Conservation (phyloP, 2,113 vertebrate species). For the Colaptes auratus region DNA sequence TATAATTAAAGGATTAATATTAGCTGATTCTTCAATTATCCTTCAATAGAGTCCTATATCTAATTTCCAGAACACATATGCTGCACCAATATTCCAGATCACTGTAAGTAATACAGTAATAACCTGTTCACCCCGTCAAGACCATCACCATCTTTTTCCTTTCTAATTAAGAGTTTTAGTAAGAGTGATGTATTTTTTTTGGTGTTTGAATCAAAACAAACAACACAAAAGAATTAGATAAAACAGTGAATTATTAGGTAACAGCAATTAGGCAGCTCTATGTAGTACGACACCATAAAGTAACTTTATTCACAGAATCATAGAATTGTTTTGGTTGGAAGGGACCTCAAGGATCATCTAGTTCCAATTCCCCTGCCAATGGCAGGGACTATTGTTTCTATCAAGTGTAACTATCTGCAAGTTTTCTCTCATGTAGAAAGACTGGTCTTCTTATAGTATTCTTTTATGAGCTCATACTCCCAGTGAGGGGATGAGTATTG, state of each 20-base stretch:
- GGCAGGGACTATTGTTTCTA: too few species aligned
- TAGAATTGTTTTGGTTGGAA: too few species aligned
- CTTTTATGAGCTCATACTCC: too few species aligned
- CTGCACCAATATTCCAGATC: not conserved
- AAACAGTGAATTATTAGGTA: not conserved
- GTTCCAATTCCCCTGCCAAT: too few species aligned
- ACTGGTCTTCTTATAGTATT: too few species aligned
- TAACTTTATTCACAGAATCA: not conserved
- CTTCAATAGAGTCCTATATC: not conserved
- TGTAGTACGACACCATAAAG: not conserved
- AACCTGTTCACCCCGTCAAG: not conserved
- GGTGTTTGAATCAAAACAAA: not conserved
- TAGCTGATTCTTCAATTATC: not conserved
- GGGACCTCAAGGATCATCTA: too few species aligned
- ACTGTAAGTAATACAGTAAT: not conserved
- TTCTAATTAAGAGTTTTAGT: not conserved
- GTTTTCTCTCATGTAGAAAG: too few species aligned
- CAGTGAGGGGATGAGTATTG: too few species aligned
- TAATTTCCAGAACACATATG: not conserved
- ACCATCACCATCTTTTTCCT: fast-evolving
- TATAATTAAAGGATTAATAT: constrained; percentile 29
- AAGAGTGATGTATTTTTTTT: not conserved
- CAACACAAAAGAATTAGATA: too few species aligned
- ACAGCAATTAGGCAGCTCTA: not conserved
- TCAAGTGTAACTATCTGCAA: too few species aligned